A percentile compares a stretch with the other conserved stretches of the same genome.
Conservation (phyloP, 2,797 vertebrate genomes). For the Dipus sagitta region DNA sequence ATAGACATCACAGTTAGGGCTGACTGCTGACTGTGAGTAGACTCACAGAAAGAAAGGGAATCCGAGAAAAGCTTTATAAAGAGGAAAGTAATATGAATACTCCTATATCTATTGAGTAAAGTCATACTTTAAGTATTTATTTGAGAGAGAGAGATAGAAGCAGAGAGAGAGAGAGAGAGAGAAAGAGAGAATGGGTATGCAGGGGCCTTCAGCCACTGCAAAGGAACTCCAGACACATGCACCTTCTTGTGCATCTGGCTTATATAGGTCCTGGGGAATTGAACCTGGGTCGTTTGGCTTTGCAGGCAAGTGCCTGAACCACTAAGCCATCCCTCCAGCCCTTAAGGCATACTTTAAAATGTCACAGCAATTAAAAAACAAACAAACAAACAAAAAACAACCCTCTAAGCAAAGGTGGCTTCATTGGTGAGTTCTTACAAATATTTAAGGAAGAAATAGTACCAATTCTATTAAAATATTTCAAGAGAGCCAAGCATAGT, state of each 20-base stretch:
- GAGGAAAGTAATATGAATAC: background rate
- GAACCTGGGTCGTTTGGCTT: too few species aligned
- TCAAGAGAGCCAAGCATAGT: background rate
- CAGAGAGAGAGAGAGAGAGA: too few species aligned
- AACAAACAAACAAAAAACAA: too few species aligned
- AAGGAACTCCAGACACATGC: too few species aligned
- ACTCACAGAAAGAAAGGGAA: background rate
- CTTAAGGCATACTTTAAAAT: background rate
- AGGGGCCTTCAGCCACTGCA: too few species aligned
- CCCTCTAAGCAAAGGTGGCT: background rate
- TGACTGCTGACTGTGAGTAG: too few species aligned
- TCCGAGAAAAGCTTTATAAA: background rate
- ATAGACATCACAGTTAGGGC: background rate
- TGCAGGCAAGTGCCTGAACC: too few species aligned
- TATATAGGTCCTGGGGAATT: too few species aligned
- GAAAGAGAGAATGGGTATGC: too few species aligned
- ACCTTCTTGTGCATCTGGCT: too few species aligned
- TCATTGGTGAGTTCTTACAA: background rate
- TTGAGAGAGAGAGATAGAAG: too few species aligned
- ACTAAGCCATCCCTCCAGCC: too few species aligned
- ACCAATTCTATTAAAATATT: background rate
- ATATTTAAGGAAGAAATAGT: background rate
- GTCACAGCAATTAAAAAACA: background rate
- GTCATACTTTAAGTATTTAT: background rate
- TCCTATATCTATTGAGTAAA: background rate